Evolutionary conservation across 2,888 invertebrate species (phyloP).

Genomic region (Campopleginae sp.): DNA sequence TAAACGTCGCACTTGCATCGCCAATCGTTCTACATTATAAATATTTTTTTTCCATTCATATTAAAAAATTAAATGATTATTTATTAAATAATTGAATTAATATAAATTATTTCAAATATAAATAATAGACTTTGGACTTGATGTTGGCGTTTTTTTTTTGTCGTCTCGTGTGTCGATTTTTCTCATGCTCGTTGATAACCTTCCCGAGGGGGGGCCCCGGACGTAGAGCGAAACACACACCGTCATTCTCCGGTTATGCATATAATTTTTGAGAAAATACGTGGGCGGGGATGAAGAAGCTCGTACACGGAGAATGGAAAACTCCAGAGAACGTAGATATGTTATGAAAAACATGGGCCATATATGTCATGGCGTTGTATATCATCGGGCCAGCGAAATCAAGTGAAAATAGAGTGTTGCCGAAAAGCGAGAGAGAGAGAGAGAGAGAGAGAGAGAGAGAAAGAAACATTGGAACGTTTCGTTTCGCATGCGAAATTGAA

Average conservation of each 20-base stretch:
- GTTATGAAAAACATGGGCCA: constrained; percentile 37
- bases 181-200: constrained; percentile 42
- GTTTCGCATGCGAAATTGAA: constrained; percentile 45
- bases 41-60: no score
- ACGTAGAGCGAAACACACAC: neutral
- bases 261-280: constrained; percentile 58
- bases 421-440: no score
- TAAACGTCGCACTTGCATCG: constrained; percentile 75
- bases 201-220: constrained; percentile 21
- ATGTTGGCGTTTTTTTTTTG: constrained; percentile 31
- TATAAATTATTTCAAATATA: no score
- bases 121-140: no score
- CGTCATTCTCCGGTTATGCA: constrained; percentile 16
- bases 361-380: constrained; percentile 31
- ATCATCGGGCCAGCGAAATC: constrained; percentile 6
- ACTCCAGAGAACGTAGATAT: constrained; percentile 3
- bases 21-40: constrained; percentile 68
- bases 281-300: constrained; percentile 44
- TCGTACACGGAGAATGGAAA: neutral
- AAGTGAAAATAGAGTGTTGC: neutral
- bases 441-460: neutral
- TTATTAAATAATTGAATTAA: no score
- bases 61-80: no score
- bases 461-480: constrained; percentile 44
- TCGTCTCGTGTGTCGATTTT: neutral